Base-by-base conservation (phyloP, 2,797 vertebrate species). In the Scomberomorus guttatus region DNA sequence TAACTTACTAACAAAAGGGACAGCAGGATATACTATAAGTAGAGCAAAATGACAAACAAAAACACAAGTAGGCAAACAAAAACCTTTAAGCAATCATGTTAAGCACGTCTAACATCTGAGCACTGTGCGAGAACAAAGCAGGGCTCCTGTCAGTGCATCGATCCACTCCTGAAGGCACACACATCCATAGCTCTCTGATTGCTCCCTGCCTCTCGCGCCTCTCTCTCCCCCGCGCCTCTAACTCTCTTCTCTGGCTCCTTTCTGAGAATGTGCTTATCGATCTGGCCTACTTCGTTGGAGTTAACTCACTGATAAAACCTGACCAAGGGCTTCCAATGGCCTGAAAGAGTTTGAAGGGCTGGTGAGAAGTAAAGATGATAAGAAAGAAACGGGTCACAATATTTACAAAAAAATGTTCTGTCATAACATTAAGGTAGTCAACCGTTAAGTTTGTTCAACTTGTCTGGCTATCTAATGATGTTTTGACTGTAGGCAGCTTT, bases 41-140 rank as follows among this genome's bases (percentile, higher is more conserved):
- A 81, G 80, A 87, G 80, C 90, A 88, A 92, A 93, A 91, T 93
- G 92, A 94, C 93, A 95, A 93, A 94, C 89, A 93, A 92, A 93
- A 93, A 91, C 91, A 92, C 90, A 93, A 94, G 93, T 87, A 91
- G 91, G 93, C 90, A 94, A 96, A 96, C 96, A 96, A 96, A 96
- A 96, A 96, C 97, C 95, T 97, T 97, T 97, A 98, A 98, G 97
- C 96, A 97, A 97, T 98, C 97, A 97, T 98, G 98, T 98, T 98
- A 96, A 97, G 97, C 97, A 96, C 93, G 94, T 94, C 93, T 94
- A 97, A 97, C 97, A 97, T 97, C 97, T 97, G 95, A 96, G 96
- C 96, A 94, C 96, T 90, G 96, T 93, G 95, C 89, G 93, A 97
- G 96, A 98, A 99, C 97, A 99, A 99, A 99, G 97, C 96, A 89